Percentiles rank a stretch among this genome's conserved stretches.
Conservation (phyloP, 1,140 invertebrate genomes). For the Lasioglossum baleicum region DNA sequence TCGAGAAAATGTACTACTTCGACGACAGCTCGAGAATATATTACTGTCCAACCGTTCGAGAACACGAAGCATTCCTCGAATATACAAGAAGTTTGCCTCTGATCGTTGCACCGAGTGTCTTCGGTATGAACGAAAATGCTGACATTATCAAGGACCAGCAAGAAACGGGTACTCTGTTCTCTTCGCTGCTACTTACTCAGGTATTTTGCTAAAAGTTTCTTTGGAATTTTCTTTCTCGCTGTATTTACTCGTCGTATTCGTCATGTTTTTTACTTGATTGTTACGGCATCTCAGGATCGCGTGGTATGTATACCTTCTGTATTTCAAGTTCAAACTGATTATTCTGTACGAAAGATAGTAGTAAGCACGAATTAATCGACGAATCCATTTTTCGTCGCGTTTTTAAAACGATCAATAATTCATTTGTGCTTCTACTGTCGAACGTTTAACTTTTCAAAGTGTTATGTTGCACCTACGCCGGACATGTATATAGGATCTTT, state of each 20-base stretch:
- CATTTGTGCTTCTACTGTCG: constrained; percentile 27
- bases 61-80: constrained; percentile 88
- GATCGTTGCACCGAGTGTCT: constrained; percentile 90
- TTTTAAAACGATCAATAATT: constrained; percentile 13
- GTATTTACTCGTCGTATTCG: not conserved
- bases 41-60: constrained; percentile 86
- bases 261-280: constrained; percentile 6
- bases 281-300: constrained; percentile 68
- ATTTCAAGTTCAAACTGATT: not conserved
- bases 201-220: constrained; percentile 75
- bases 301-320: constrained; percentile 63
- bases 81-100: constrained; percentile 90
- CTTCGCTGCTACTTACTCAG: constrained; percentile 91
- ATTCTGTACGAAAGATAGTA: no score
- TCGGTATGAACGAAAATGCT: constrained; percentile 96
- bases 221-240: not conserved
- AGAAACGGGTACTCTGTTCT: constrained; percentile 90
- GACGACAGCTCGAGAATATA: constrained; percentile 81
- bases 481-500: constrained; percentile 70
- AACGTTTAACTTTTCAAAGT: constrained; percentile 29
- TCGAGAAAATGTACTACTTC: constrained; percentile 73
- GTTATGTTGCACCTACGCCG: not conserved
- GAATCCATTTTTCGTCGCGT: no score
- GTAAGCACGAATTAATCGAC: no score
- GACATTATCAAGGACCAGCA: constrained; percentile 96